Conservation (phyloP, 1,140 invertebrate species). For the Heliconius melpomene region DNA sequence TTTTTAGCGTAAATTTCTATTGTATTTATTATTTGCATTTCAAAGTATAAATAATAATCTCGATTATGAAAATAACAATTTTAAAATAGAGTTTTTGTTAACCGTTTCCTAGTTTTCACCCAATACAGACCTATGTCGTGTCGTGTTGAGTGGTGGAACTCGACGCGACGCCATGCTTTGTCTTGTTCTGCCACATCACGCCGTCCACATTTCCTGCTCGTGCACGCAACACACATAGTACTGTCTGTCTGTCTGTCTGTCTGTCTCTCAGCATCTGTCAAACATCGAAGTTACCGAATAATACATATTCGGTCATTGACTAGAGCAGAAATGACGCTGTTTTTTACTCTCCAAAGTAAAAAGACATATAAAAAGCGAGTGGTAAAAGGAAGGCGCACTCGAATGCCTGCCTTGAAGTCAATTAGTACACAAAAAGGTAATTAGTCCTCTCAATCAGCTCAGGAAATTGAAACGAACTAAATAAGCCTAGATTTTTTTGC, state of each 20-base stretch:
- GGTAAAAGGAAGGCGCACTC: constrained; percentile 62
- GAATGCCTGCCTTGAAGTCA: constrained; percentile 64
- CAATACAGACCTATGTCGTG: no score
- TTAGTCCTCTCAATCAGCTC: constrained; percentile 55
- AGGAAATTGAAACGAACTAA: constrained; percentile 50
- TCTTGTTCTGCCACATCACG: neutral
- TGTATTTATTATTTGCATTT: no score
- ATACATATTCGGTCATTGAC: constrained; percentile 5
- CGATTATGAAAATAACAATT: no score
- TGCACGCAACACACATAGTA: neutral
- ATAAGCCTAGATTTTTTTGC: constrained; percentile 28
- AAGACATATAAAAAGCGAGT: constrained; percentile 42
- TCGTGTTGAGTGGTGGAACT: no score
- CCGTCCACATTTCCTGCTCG: neutral
- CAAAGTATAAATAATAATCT: no score
- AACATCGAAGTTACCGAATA: neutral
- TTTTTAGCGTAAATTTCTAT: no score
- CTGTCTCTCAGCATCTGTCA: neutral
- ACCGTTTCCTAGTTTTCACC: no score
- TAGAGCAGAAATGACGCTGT: neutral
- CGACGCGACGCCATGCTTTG: no score
- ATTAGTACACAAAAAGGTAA: constrained; percentile 65
- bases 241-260: no score
- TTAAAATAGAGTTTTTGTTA: no score
- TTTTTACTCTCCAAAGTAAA: neutral